Conservation (phyloP, 1,140 invertebrate species). For the Rhysida immarginata region DNA sequence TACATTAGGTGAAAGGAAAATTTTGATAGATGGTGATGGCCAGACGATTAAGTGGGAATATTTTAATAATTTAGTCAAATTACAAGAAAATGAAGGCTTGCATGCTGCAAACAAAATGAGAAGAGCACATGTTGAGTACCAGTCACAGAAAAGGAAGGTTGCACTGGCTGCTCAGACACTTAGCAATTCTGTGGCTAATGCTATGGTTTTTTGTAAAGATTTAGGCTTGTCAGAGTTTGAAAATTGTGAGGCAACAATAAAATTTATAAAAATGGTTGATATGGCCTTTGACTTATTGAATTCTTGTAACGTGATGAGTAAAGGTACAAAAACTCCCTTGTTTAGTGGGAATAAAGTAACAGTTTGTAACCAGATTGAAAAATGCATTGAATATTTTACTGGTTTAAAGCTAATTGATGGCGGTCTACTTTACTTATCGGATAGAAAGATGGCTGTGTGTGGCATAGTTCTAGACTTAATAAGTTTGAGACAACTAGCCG, state of each 20-base stretch:
- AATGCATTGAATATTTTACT: no score
- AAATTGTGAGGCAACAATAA: not conserved
- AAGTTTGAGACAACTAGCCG: no score
- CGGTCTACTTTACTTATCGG: no score
- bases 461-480: no score
- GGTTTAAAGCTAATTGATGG: no score
- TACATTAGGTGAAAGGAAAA: conserved; percentile 16
- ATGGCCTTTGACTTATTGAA: not conserved
- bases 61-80: conserved; percentile 17
- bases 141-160: conserved; percentile 24
- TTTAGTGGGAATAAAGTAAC: no score
- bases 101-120: conserved; percentile 22
- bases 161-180: conserved; percentile 10
- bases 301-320: no score
- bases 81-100: conserved; percentile 21
- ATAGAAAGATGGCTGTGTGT: no score
- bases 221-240: not conserved
- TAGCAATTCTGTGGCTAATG: not conserved
- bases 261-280: not conserved
- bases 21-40: conserved; percentile 11
- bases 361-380: no score
- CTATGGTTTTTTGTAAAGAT: not conserved
- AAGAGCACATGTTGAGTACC: conserved; percentile 20
- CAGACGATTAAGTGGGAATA: conserved; percentile 12
- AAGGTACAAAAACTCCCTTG: no score